phyloP scores from a whole-genome alignment of 2,113 vertebrate species.

The Orientallactaga bullata region DNA sequence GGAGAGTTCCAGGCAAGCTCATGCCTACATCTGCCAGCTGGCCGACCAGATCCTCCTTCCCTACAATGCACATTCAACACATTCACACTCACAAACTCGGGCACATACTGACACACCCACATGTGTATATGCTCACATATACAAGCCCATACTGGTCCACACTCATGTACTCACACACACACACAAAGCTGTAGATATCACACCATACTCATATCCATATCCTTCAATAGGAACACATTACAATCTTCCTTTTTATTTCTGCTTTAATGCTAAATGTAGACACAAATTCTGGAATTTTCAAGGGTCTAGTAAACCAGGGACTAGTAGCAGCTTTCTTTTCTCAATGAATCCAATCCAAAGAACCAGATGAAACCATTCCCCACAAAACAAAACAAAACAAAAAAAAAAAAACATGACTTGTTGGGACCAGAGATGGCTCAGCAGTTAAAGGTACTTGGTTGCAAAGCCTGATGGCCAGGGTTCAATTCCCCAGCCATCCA shows the following conservation, averaged over 20 bases:
- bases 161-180: too few species aligned
- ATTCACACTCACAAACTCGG: too few species aligned
- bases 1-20: neutral
- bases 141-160: neutral
- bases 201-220: rapidly evolving
- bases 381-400: too few species aligned
- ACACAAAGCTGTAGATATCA: neutral
- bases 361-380: too few species aligned
- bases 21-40: rapidly evolving
- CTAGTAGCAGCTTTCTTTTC: too few species aligned
- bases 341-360: neutral
- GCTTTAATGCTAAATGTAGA: neutral
- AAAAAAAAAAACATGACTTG: too few species aligned
- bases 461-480: too few species aligned
- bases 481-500: too few species aligned
- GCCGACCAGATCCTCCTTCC: neutral
- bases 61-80: rapidly evolving
- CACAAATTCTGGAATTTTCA: rapidly evolving
- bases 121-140: neutral
- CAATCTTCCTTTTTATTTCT: neutral
- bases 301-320: neutral
- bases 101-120: too few species aligned
- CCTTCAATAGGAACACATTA: rapidly evolving
- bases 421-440: too few species aligned
- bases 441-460: too few species aligned